phyloP scores from a whole-genome alignment of 2,888 invertebrate genomes.

The Lithophane semibrunnea region DNA sequence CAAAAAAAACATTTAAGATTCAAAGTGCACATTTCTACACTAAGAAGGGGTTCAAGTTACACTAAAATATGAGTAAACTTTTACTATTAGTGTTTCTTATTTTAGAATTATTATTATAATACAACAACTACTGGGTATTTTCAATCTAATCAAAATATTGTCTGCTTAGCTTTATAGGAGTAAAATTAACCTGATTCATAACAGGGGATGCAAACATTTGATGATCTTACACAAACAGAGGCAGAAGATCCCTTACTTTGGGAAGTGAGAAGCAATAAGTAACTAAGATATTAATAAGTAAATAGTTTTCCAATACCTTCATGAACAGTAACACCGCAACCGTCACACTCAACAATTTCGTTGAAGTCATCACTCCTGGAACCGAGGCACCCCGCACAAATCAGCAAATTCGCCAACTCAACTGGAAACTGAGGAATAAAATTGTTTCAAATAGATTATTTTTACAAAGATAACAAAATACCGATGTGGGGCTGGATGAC shows the following conservation, averaged over 20 bases:
- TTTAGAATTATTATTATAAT: not conserved
- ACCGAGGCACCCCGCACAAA: conserved; percentile 98
- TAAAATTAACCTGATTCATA: not conserved
- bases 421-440: conserved; percentile 80
- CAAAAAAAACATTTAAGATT: not conserved
- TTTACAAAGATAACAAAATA: not conserved
- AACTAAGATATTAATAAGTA: not conserved
- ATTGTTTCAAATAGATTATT: not conserved
- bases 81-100: not conserved
- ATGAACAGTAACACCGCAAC: conserved; percentile 98
- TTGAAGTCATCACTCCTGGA: conserved; percentile 98
- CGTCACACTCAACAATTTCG: conserved; percentile 99
- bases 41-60: not conserved
- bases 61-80: not conserved
- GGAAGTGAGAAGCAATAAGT: not conserved
- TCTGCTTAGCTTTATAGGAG: not conserved
- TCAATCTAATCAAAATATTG: too few species aligned
- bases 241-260: not conserved
- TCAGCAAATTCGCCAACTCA: conserved; percentile 92
- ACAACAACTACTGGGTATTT: not conserved
- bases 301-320: conserved; percentile 92
- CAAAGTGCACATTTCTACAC: not conserved
- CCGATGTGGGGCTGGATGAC: not conserved
- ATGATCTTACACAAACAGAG: not conserved
- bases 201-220: too few species aligned